These are phyloP conservation scores for Anableps anableps DNA, from an alignment of 2,797 vertebrate species.

Conservation along the genomic window DNA sequence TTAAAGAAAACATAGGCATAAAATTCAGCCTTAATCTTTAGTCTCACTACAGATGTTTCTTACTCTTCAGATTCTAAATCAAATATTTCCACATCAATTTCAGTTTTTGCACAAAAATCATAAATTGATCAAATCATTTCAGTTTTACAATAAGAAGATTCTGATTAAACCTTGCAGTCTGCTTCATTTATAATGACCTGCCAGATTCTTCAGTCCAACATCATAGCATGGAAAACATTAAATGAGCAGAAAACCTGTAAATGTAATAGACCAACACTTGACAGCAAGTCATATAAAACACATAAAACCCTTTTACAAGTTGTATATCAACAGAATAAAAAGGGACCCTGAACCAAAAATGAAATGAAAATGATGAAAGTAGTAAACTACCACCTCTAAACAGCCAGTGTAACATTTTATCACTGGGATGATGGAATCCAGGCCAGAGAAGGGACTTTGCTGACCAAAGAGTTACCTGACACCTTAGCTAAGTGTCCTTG, in stretches of 20 bases:
- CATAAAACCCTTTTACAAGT: not conserved
- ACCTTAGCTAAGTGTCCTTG: not conserved
- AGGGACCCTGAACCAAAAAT: not conserved
- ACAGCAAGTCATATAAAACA: not conserved
- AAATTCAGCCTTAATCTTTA: not conserved
- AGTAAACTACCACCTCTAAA: not conserved
- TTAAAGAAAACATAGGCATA: not conserved
- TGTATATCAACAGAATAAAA: not conserved
- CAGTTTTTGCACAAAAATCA: not conserved
- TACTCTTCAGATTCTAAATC: not conserved
- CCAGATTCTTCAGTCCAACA: not conserved
- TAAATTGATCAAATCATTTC: not conserved
- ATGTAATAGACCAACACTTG: not conserved
- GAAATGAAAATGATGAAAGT: not conserved
- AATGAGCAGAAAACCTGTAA: not conserved
- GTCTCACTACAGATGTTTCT: not conserved
- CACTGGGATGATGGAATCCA: not conserved
- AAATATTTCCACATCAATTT: not conserved
- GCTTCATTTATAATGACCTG: not conserved
- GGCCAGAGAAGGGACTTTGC: not conserved
- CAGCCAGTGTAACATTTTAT: not conserved
- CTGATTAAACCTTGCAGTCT: not conserved
- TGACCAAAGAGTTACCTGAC: not conserved
- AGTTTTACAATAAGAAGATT: not conserved
- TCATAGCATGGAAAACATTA: not conserved